Evolutionary conservation across 2,888 invertebrate species (phyloP).

Genomic region (Elegia similella): DNA sequence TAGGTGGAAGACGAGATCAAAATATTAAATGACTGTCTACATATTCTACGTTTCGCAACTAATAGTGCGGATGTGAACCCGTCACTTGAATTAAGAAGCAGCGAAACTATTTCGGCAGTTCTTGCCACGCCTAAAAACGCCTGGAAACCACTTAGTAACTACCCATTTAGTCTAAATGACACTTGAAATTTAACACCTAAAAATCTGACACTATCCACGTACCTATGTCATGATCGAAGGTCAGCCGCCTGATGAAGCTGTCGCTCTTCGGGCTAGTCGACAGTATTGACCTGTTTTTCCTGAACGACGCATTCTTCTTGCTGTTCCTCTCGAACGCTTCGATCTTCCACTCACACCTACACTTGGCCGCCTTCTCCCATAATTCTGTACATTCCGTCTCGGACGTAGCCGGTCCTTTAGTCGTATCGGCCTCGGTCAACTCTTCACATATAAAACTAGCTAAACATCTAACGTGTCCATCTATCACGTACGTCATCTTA

Average conservation of each 20-base stretch:
- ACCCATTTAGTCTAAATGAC: no score
- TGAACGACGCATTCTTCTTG: slow-evolving; percentile 76
- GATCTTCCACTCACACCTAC: slow-evolving; percentile 84
- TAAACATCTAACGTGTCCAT: slow-evolving; percentile 65
- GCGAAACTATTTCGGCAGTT: no score
- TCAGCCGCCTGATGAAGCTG: slow-evolving; percentile 63
- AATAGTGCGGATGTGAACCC: no score
- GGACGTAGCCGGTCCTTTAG: slow-evolving; percentile 74
- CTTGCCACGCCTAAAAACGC: no score
- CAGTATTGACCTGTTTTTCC: slow-evolving; percentile 75
- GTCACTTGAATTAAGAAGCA: no score
- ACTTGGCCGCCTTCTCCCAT: slow-evolving; percentile 82
- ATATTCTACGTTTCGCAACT: no score
- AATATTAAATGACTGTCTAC: no score
- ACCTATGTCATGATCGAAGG: slow-evolving; percentile 75
- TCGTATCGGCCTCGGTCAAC: slow-evolving; percentile 52
- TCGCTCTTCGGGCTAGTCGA: slow-evolving; percentile 70
- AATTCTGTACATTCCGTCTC: slow-evolving; percentile 80
- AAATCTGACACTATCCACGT: slow-evolving; percentile 30
- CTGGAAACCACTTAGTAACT: no score
- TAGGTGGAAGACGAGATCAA: no score
- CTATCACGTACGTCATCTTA: slow-evolving; percentile 55
- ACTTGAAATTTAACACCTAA: no score
- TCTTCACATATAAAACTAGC: slow-evolving; percentile 70
- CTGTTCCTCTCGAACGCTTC: slow-evolving; percentile 73